phyloP scores from a whole-genome alignment of 2,797 vertebrate species.

The Bradypus variegatus region DNA sequence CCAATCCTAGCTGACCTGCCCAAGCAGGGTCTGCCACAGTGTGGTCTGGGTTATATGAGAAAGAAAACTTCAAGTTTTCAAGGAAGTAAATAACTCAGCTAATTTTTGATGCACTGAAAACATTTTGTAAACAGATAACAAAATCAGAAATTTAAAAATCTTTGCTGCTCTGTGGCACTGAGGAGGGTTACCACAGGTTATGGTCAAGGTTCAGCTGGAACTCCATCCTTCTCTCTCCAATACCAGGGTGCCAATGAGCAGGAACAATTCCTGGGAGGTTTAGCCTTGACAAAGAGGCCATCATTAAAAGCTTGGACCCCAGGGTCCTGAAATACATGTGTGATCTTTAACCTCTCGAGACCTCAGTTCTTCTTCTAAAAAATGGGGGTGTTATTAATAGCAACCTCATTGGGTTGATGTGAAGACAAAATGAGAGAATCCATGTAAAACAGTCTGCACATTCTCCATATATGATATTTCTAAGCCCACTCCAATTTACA shows the following conservation, averaged over 20 bases:
- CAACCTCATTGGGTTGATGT: background rate
- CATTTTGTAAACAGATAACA: background rate
- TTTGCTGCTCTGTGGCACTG: background rate
- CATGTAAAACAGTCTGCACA: background rate
- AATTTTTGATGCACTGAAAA: background rate
- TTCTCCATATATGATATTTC: background rate
- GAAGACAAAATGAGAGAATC: background rate
- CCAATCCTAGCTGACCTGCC: background rate
- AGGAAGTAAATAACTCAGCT: background rate
- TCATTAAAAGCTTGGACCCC: background rate
- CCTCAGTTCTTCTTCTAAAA: background rate
- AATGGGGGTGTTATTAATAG: background rate
- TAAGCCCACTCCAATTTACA: background rate
- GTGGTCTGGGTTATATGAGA: background rate
- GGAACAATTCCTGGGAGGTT: fast-evolving
- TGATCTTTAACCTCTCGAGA: background rate
- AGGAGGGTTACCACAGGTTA: background rate
- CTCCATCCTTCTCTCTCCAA: background rate
- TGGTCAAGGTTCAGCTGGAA: background rate
- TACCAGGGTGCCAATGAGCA: no score
- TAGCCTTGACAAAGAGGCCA: background rate
- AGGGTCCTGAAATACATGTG: background rate
- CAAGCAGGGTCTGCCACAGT: background rate
- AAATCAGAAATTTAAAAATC: background rate
- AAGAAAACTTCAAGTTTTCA: background rate